phyloP scores from a whole-genome alignment of 2,113 vertebrate genomes.

The Eonycteris spelaea region DNA sequence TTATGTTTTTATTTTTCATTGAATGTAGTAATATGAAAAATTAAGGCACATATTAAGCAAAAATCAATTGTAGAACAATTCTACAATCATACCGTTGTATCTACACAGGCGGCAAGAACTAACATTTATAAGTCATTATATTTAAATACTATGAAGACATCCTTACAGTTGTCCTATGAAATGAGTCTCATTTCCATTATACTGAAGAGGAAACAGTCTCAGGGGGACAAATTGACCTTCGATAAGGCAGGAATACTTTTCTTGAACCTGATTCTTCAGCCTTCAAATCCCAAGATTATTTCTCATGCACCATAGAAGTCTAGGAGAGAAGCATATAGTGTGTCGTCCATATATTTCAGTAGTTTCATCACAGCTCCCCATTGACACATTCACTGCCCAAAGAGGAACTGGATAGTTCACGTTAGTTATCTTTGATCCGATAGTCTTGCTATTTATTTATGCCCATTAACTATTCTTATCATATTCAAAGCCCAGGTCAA shows the following conservation, averaged over 20 bases:
- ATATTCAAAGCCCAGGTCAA: not conserved
- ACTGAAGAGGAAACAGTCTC: not conserved
- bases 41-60: not conserved
- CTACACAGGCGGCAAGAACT: not conserved
- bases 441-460: not conserved
- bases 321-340: not conserved
- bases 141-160: not conserved
- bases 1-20: not conserved
- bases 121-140: not conserved
- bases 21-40: not conserved
- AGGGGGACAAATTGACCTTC: not conserved
- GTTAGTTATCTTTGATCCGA: not conserved
- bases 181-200: not conserved
- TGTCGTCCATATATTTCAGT: not conserved
- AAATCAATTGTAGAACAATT: not conserved
- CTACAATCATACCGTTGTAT: not conserved
- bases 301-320: not conserved
- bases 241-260: not conserved
- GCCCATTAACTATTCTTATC: not conserved
- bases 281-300: not conserved
- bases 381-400: not conserved
- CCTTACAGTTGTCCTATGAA: not conserved
- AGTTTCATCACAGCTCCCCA: not conserved
- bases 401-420: not conserved
- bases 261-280: not conserved